phyloP scores from a whole-genome alignment of 2,113 vertebrate species.

The Chloebia gouldiae region DNA sequence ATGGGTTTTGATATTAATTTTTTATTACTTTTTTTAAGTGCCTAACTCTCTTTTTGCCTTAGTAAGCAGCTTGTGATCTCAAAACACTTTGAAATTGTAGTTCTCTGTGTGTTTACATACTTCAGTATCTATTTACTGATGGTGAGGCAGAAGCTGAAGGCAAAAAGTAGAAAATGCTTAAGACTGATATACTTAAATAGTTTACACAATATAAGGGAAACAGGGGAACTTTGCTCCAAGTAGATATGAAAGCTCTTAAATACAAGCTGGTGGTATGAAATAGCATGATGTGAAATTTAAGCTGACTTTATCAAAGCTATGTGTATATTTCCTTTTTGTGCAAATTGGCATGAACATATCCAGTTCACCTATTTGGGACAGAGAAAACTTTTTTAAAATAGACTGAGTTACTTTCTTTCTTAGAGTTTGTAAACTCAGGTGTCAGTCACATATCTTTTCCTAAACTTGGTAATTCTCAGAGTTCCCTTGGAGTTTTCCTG shows the following conservation, averaged over 20 bases:
- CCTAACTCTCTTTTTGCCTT: constrained; percentile 37
- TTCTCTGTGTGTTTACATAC: constrained; percentile 21
- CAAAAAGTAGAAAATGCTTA: constrained; percentile 28
- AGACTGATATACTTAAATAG: constrained; percentile 34
- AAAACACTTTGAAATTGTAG: constrained; percentile 28
- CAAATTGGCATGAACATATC: background rate
- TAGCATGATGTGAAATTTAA: constrained; percentile 6
- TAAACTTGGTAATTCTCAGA: background rate
- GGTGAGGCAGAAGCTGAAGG: constrained; percentile 33
- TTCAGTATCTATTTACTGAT: constrained; percentile 61
- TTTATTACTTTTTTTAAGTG: constrained; percentile 50
- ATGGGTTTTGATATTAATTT: constrained; percentile 54
- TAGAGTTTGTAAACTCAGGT: background rate
- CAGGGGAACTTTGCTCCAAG: background rate
- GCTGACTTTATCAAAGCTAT: background rate
- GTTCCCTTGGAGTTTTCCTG: background rate
- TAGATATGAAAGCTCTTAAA: constrained; percentile 32
- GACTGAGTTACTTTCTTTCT: background rate
- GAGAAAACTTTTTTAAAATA: background rate
- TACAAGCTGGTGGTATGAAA: background rate
- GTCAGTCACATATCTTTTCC: background rate
- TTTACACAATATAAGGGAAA: constrained; percentile 34
- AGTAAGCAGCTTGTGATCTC: constrained; percentile 39
- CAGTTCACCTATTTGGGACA: background rate
- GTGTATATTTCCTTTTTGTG: background rate